Evolutionary conservation across 2,888 invertebrate species (phyloP), one percentile per base, ranked within the genome.

Genomic region (Dioctria rufipes): DNA sequence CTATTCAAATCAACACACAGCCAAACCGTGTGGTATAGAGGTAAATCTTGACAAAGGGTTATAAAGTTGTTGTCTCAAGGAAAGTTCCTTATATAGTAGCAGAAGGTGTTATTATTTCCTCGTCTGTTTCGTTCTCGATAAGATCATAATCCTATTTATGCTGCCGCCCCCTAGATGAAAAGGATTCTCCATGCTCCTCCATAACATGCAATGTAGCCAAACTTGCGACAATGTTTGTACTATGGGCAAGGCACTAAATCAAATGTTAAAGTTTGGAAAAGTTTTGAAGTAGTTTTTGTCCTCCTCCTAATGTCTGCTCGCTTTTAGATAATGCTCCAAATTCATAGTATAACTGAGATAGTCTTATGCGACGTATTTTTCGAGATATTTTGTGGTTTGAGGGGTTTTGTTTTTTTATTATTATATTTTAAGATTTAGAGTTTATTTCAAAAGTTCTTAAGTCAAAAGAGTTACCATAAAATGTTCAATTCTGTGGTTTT

Each of bases 91-190:
- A 77, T 25, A 25, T 25, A 63, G 78, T 54, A 81, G 80, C 85
- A 85, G 85, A 86, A 88, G 88, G 88, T 88, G 87, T 87, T 87
- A 85, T 86, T 85, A 84, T 85, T 85, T 83, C 84, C 83, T 84
- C 84, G 85, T 84, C 85, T 86, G 86, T 84, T 84, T 84, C 84
- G 85, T 85, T 83, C 84, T 85, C 87, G 88, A 89, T 89, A 89
- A 88, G 88, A 89, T 88, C 88, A 88, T 88, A 89, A 88, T 88
- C 88, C 88, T 89, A 88, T 89, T 88, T 88, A 87, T 88, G 87
- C 88, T 86, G 85, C 85, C 87, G 86, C 71, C 83, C 25, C 25
- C 25, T 25, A 83, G 82, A 83, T 82, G 81, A 83, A 82, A 82
- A 83, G 84, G 83, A 80, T 65, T 39, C 65, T 49, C 39, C 75